A percentile compares a stretch with the other conserved stretches of the same genome.
Evolutionary conservation across 2,888 invertebrate genomes (phyloP).

Genomic region (Pantelozetes paolii): DNA sequence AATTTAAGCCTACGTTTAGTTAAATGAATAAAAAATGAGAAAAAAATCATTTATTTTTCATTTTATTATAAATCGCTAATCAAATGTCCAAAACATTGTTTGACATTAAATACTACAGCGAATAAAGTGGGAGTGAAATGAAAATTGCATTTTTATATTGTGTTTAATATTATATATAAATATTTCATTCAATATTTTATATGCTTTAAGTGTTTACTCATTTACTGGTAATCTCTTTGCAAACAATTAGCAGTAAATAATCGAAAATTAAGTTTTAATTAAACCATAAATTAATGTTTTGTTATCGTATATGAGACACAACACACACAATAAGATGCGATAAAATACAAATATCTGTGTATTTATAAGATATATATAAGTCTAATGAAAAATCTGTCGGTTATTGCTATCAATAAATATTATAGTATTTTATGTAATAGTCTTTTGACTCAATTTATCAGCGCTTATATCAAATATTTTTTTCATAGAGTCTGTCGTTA

Average conservation of each 20-base stretch:
- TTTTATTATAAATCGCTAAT: no score
- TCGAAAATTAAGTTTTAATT: background rate
- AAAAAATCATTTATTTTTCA: no score
- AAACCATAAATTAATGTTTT: conserved; percentile 1
- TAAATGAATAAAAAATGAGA: background rate
- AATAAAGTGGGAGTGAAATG: no score
- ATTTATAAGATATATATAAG: background rate
- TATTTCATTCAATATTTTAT: no score
- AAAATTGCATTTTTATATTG: no score
- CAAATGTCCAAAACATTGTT: no score
- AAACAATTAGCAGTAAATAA: conserved; percentile 19
- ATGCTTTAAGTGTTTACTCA: no score
- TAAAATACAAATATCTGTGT: background rate
- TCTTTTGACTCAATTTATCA: background rate
- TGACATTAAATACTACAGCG: no score
- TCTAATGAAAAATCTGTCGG: background rate
- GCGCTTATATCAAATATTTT: background rate
- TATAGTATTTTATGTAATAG: background rate
- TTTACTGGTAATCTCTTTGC: background rate
- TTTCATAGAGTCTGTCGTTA: no score
- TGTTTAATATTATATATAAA: no score
- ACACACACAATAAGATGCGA: no score
- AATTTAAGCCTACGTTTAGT: background rate
- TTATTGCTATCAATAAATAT: conserved; percentile 18
- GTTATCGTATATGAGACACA: background rate